Base-by-base conservation (phyloP, 2,797 vertebrate genomes). In the Babyrousa celebensis region DNA sequence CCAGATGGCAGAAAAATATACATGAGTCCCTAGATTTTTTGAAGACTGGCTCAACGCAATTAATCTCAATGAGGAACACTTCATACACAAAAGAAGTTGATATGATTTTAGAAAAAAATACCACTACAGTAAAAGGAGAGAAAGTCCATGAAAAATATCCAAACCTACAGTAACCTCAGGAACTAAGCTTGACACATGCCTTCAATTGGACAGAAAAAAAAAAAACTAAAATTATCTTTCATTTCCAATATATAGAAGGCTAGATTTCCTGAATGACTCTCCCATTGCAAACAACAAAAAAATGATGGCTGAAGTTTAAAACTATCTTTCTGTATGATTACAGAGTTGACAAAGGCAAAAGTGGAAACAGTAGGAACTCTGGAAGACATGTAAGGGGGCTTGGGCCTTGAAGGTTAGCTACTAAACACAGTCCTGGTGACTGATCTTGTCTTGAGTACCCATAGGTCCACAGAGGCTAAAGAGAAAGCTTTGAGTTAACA, bases 101-200 rank as follows among this genome's bases (percentile, higher is more conserved):
- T 58, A 16, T 5, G 18, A 77, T 32, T 82, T 72, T 63, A 58
- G 36, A 86, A 96, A 96, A 94, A 94, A 78, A 75, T 32, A 77
- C 7, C 52, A 60, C 71, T 85, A 79, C 5, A 32, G n/a, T 29
- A 71, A 79, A 88, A 88, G 6, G 12, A 12, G 56, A 68, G 4
- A 36, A 79, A 82, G 36, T 58, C 52, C 60, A 48, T 14, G 4
- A 77, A 92, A 93, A 97, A 87, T 36, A 23, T 70, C 10, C 89
- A 89, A 89, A 65, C 36, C 52, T 67, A 95, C 0, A 96, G 32
- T 85, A 93, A 82, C 36, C 40, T 58, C 25, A 89, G 67, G 91
- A 89, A 80, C 2, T 32, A 17, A 89, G 62, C 94, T 70, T 89
- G 29, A 29, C 40, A 54, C 4, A n/a, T 20, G 1, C 40, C 18